Evolutionary conservation across 37 sponge, comb jelly and placozoan species (phyloP).

Genomic region (Tethya wilhelma): DNA sequence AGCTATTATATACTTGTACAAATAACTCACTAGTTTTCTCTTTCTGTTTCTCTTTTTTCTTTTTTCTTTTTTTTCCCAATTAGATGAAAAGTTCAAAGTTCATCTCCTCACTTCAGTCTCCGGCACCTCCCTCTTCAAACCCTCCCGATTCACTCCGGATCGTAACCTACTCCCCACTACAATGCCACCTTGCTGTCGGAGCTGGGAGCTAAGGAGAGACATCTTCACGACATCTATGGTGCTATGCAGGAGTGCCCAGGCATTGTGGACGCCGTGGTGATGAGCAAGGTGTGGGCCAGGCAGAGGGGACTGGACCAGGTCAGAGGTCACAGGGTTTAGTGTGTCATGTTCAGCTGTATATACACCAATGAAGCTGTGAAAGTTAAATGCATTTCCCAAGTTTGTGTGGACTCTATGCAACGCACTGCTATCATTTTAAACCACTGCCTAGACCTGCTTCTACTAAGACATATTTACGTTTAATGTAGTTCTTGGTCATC

Average conservation of each 20-base stretch:
- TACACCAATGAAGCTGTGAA: neutral
- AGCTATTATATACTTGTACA: neutral
- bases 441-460: neutral
- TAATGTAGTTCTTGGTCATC: neutral
- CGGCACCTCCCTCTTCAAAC: conserved; percentile 55
- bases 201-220: conserved; percentile 64
- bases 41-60: neutral
- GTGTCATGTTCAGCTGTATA: neutral
- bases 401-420: too few species aligned
- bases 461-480: too few species aligned
- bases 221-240: conserved; percentile 66
- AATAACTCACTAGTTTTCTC: too few species aligned
- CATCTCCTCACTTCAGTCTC: conserved; percentile 65
- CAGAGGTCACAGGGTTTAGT: neutral
- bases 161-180: conserved; percentile 90
- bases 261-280: conserved; percentile 77
- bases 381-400: too few species aligned
- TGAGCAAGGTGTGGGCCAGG: conserved; percentile 83
- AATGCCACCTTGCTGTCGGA: conserved; percentile 80
- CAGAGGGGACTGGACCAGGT: conserved; percentile 80
- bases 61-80: neutral
- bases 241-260: conserved; percentile 65
- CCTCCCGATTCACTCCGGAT: conserved; percentile 63
- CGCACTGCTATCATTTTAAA: neutral
- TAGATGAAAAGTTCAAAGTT: conserved; percentile 29